These are phyloP conservation scores for Beroe forskalii DNA, from an alignment of 37 sponge, comb jelly and placozoan species.

Conservation along the genomic window DNA sequence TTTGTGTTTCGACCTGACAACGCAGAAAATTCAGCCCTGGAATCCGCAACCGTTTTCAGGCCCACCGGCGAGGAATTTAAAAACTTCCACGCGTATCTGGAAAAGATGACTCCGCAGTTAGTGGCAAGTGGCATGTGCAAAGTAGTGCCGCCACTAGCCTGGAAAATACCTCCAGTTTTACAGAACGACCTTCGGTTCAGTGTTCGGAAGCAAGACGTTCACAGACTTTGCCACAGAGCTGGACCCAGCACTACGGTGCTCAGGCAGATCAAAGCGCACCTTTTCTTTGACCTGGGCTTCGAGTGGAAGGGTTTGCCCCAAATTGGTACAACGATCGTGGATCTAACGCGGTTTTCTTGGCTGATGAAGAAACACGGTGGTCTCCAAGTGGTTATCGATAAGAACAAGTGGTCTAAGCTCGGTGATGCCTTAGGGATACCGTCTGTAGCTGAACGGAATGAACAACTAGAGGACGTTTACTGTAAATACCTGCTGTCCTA, in stretches of 20 bases:
- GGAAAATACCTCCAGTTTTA: not conserved
- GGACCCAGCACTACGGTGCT: constrained; percentile 18
- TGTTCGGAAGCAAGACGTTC: not conserved
- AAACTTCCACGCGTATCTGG: constrained; percentile 45
- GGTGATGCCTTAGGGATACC: constrained; percentile 11
- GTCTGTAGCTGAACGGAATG: not conserved
- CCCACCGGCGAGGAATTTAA: constrained; percentile 46
- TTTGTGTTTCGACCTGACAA: not conserved
- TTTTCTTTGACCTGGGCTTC: not conserved
- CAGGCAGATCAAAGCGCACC: constrained; percentile 9
- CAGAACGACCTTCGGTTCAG: not conserved
- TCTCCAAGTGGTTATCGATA: constrained; percentile 31
- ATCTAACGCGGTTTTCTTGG: not conserved
- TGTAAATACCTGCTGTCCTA: constrained; percentile 30
- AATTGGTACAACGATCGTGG: not conserved
- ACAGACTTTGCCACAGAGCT: constrained; percentile 15
- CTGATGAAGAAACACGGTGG: constrained; percentile 51
- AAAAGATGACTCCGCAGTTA: not conserved
- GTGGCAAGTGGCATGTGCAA: not conserved
- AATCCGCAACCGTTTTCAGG: constrained; percentile 4
- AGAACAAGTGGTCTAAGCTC: constrained; percentile 23
- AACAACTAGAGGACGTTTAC: constrained; percentile 24
- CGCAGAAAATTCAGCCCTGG: not conserved
- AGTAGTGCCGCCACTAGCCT: constrained; percentile 10
- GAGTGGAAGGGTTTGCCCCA: constrained; percentile 48